Conservation (phyloP, 2,113 vertebrate genomes). For the Caloenas nicobarica region DNA sequence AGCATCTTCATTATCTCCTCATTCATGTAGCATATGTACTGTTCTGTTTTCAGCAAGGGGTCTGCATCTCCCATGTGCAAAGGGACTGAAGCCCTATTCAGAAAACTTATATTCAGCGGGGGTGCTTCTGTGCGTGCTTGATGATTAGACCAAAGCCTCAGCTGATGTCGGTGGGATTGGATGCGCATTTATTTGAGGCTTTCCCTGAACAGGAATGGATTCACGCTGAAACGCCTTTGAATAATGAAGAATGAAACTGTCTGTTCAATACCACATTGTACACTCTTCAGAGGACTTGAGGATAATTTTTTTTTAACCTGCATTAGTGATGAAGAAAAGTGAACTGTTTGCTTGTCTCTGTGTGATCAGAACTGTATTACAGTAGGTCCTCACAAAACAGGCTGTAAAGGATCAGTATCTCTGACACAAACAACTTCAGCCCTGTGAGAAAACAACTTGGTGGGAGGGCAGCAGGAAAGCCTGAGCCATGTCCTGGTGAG, state of each 20-base stretch:
- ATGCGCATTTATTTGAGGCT: not conserved
- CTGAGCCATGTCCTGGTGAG: not conserved
- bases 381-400: not conserved
- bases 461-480: not conserved
- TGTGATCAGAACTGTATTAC: not conserved
- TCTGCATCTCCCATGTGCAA: not conserved
- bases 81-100: not conserved
- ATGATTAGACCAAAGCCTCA: not conserved
- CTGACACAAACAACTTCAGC: not conserved
- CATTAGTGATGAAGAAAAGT: not conserved
- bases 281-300: not conserved
- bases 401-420: not conserved
- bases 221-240: not conserved
- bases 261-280: not conserved
- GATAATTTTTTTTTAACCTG: not conserved
- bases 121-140: not conserved
- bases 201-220: not conserved
- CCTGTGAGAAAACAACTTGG: accelerated
- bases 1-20: not conserved
- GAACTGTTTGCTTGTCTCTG: not conserved
- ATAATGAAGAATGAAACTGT: not conserved
- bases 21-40: accelerated
- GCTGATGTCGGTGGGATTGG: not conserved
- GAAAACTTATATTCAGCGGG: not conserved
- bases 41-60: not conserved